Conservation (phyloP, 2,888 invertebrate species). For the Rhagophthalmus giganteus region DNA sequence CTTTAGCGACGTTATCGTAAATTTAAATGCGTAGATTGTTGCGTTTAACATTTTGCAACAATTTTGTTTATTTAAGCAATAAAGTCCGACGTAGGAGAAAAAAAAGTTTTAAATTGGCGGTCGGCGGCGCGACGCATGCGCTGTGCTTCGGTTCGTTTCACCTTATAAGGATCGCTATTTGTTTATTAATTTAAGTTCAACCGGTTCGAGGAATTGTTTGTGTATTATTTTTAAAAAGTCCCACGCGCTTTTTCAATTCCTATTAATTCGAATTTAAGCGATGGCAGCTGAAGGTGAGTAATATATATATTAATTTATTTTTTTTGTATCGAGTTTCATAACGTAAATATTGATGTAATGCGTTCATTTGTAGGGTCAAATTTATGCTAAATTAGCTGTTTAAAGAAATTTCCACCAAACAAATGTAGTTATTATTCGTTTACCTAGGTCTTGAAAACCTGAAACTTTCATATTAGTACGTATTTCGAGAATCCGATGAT, state of each 20-base stretch:
- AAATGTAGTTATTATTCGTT: too few relatives aligned
- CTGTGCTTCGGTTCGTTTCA: not conserved
- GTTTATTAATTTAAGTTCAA: not conserved
- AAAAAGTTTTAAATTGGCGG: not conserved
- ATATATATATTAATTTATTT: too few relatives aligned
- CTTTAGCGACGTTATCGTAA: too few relatives aligned
- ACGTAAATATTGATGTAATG: too few relatives aligned
- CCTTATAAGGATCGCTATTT: not conserved
- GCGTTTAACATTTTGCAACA: not conserved
- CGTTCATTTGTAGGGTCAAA: too few relatives aligned
- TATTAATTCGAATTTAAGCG: not conserved
- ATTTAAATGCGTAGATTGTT: not conserved
- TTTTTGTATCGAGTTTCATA: too few relatives aligned
- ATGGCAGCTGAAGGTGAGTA: constrained; percentile 21
- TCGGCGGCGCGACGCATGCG: not conserved
- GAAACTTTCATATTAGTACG: too few relatives aligned
- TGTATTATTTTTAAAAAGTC: not conserved
- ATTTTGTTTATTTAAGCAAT: not conserved
- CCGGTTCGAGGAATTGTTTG: constrained; percentile 1
- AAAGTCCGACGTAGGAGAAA: not conserved
- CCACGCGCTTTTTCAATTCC: not conserved
- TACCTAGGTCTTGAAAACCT: too few relatives aligned
- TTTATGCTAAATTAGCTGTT: too few relatives aligned
- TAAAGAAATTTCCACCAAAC: too few relatives aligned
- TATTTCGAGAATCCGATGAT: too few relatives aligned